These are phyloP conservation scores for Microctonus brassicae DNA, from an alignment of 2,888 invertebrate species.

Conservation along the genomic window DNA sequence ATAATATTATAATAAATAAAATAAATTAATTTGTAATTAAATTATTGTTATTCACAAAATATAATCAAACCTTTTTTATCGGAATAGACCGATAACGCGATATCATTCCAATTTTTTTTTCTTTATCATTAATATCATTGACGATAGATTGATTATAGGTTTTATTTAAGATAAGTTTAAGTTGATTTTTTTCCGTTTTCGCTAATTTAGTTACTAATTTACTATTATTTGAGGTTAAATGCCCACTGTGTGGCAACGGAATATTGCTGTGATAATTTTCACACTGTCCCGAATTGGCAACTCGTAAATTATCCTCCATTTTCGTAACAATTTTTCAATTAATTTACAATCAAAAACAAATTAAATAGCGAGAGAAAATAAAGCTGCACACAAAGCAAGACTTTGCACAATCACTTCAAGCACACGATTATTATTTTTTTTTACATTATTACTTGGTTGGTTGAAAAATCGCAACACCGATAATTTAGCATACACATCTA, in stretches of 20 bases:
- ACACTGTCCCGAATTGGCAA: slow-evolving; percentile 37
- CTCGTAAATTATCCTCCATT: slow-evolving; percentile 1
- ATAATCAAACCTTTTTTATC: slow-evolving; percentile 18
- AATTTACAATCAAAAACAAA: slow-evolving; percentile 2
- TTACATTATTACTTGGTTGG: neutral
- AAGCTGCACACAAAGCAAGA: neutral
- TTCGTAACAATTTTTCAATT: neutral
- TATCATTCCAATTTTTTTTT: slow-evolving; percentile 45
- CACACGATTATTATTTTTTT: neutral
- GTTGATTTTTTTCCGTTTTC: slow-evolving; percentile 65
- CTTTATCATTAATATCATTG: slow-evolving; percentile 49
- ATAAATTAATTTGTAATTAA: too few relatives aligned
- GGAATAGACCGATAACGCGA: slow-evolving; percentile 35
- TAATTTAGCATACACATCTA: slow-evolving; percentile 30
- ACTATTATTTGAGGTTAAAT: slow-evolving; percentile 38
- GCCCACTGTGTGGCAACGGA: slow-evolving; percentile 52
- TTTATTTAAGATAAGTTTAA: slow-evolving; percentile 58
- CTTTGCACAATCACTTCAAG: neutral
- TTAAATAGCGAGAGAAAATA: neutral
- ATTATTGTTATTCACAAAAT: too few relatives aligned
- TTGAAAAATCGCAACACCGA: too few relatives aligned
- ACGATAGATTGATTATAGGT: slow-evolving; percentile 33
- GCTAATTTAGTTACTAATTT: slow-evolving; percentile 56
- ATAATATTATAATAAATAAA: too few relatives aligned
- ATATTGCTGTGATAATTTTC: slow-evolving; percentile 48